Evolutionary conservation across 2,113 vertebrate species (phyloP), one percentile per base, ranked within the genome.

Genomic region (Platysternon megacephalum): DNA sequence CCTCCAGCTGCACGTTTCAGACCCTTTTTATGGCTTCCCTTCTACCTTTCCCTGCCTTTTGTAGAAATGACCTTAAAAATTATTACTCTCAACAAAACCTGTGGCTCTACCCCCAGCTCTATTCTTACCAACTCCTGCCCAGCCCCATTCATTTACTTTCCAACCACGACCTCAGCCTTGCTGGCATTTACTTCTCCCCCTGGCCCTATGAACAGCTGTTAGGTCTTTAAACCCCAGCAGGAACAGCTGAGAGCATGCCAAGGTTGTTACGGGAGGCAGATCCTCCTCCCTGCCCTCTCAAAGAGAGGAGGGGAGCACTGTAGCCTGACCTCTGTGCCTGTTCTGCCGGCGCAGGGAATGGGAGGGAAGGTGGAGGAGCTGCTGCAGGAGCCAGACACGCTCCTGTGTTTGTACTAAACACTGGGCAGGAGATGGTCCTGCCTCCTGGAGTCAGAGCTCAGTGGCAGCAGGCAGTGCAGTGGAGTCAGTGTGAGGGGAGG

Each of bases 331-430:
- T 55, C 76, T 86, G 8, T 0, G 28, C 53, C 87, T 81, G 53
- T 3, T 12, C 68, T 79, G n/a, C 42, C 53, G 68, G 89, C 76
- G 84, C 88, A 92, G 68, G 35, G 51, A 53, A 44, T 3, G 85
- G 91, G 89, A 81, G 80, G 95, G 26, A 42, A 87, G 61, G 52
- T 95, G 49, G 51, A 87, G 84, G 61, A 6, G 79, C 35, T 88
- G 87, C 82, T 76, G 28, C 89, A 84, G 93, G 72, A 97, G 93
- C 91, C 97, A 96, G 97, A 96, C 97, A 98, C 94, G 92, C 95
- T 97, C 93, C 94, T 88, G 16, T 98, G 96, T 98, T 98, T 98
- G 96, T 95, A 97, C 97, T 97, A 98, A 98, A 98, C 97, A 98
- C 72, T 84, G 89, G 94, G 80, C n/a, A 51, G 84, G 96, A 94